Evolutionary conservation across 2,888 invertebrate genomes (phyloP).

Genomic region (Smittia sp.): DNA sequence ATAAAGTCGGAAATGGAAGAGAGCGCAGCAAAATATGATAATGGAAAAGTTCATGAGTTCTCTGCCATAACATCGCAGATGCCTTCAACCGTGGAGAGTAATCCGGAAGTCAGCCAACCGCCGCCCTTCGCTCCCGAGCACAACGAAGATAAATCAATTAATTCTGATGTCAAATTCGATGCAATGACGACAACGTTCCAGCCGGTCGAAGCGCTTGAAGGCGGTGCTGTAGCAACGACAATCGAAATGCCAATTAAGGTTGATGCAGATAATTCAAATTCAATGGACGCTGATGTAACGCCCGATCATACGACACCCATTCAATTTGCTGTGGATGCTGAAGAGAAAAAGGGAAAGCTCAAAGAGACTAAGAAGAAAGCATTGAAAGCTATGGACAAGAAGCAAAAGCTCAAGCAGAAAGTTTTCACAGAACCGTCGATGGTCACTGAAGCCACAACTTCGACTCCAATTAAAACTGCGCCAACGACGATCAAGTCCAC

Average conservation of each 20-base stretch:
- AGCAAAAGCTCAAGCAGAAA: conserved; percentile 23
- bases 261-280: conserved; percentile 13
- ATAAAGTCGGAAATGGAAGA: background rate
- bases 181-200: background rate
- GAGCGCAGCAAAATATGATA: background rate
- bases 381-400: conserved; percentile 3
- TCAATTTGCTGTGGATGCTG: background rate
- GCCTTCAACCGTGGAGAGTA: background rate
- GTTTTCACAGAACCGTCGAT: conserved; percentile 3
- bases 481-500: conserved; percentile 36
- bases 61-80: background rate
- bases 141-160: conserved; percentile 27
- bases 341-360: conserved; percentile 10
- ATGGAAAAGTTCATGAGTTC: conserved; percentile 19
- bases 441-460: background rate
- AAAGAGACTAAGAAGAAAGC: conserved; percentile 4
- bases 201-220: background rate
- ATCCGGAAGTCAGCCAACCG: background rate
- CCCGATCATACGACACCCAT: background rate
- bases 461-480: conserved; percentile 33
- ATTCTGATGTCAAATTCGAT: background rate
- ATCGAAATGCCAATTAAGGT: conserved; percentile 26
- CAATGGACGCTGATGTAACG: conserved; percentile 7
- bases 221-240: background rate
- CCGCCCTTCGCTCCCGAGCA: background rate